Evolutionary conservation across 2,797 vertebrate species (phyloP).

Genomic region (Neostethus bicornis): DNA sequence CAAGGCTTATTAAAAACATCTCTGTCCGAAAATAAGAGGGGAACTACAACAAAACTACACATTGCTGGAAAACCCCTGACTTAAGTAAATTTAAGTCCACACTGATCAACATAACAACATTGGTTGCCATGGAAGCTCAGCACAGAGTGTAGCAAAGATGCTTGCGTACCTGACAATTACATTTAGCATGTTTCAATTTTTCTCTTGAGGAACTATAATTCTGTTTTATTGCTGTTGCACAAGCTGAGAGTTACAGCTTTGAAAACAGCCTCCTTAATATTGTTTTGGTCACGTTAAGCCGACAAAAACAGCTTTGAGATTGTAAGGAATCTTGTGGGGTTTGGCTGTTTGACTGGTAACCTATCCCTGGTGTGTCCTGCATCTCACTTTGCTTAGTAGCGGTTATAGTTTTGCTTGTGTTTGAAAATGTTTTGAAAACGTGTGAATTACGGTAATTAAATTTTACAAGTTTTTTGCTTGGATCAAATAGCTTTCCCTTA

Average conservation of each 20-base stretch:
- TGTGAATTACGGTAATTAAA: no score
- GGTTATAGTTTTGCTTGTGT: no score
- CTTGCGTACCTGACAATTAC: conserved; percentile 67
- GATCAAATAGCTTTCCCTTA: no score
- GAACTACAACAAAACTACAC: conserved; percentile 61
- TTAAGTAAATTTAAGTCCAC: conserved; percentile 67
- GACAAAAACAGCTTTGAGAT: neutral
- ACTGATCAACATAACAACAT: conserved; percentile 75
- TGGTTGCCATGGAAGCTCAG: conserved; percentile 73
- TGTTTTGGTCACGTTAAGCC: neutral
- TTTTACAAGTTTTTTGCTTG: no score
- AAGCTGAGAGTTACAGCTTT: conserved; percentile 2
- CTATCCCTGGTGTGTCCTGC: no score
- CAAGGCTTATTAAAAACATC: conserved; percentile 53
- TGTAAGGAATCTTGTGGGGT: neutral
- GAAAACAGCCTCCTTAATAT: conserved; percentile 2
- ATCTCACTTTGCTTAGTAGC: no score
- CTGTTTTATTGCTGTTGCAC: conserved; percentile 53
- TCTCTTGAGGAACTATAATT: conserved; percentile 60
- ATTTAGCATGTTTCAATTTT: conserved; percentile 67
- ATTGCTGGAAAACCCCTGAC: conserved; percentile 72
- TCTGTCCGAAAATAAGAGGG: conserved; percentile 66
- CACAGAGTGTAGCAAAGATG: conserved; percentile 49
- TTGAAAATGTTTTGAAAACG: no score
- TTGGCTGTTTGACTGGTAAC: neutral